Evolutionary conservation across 2,888 invertebrate species (phyloP), one percentile per base, ranked within the genome.

Genomic region (Apodemia hepburni): DNA sequence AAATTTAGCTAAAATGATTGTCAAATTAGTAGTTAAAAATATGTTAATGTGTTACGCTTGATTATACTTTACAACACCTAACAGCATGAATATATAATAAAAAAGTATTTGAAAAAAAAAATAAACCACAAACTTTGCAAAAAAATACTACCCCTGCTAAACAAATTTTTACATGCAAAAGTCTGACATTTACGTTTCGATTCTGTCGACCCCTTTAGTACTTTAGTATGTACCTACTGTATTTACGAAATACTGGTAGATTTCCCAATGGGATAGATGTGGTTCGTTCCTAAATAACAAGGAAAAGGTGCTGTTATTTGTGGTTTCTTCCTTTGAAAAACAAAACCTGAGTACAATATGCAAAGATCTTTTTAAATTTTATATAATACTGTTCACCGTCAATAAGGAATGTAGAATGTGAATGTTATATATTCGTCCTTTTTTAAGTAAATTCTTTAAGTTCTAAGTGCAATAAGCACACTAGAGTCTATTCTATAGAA

Each of bases 251-350:
- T 29, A 22, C 22, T 51, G 22, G 51, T 12, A 57, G 57, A 57
- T 57, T 57, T 57, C 57, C 57, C 57, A 57, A 57, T 29, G 57
- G 57, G 29, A 57, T 57, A 29, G 15, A 54, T 12, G 57, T 29
- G 57, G 57, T 57, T 57, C 29, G 57, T 57, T 47, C 17, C 17
- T 57, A 15, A 57, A 57, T 57, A 22, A 7, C 57, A 27, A 54
- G 15, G 27, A 27, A 27, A 57, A 57, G 29, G 57, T 29, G n/a
- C 18, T 12, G 51, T 51, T 51, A 49, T 57, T 57, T n/a, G 57
- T 15, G 29, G 29, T 57, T 29, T n/a, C 29, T 57, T 54, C 1
- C 54, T 51, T 18, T 22, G 51, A 22, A 54, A 45, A 54, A 54
- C 54, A 54, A 54, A 54, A 57, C 57, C 1, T 22, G 22, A 1